Percentiles rank a stretch among this genome's conserved stretches.
These are phyloP conservation scores for Terebella lapidaria DNA, from an alignment of 2,888 invertebrate genomes.

Conservation along the genomic window DNA sequence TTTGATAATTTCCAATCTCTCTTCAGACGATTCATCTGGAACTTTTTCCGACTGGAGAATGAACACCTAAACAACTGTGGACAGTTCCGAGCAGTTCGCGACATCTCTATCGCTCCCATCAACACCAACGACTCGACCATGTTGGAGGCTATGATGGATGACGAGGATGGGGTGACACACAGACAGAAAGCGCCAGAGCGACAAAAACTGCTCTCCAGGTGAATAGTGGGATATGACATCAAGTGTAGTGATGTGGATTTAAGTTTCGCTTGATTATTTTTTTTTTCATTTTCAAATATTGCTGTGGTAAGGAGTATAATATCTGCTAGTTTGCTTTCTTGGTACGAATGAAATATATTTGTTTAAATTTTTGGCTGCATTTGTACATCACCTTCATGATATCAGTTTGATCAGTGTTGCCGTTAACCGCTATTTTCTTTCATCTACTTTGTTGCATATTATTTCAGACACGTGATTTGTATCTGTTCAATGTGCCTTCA, in stretches of 20 bases:
- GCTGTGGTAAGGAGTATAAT: too few species aligned
- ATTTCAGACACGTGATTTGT: too few species aligned
- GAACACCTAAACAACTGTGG: slow-evolving; percentile 99
- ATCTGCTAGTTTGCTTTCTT: too few species aligned
- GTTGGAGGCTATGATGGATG: slow-evolving; percentile 87
- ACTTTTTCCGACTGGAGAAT: slow-evolving; percentile 98
- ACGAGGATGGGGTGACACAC: slow-evolving; percentile 80
- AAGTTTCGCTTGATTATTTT: too few species aligned
- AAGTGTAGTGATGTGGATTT: neutral
- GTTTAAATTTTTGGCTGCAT: neutral
- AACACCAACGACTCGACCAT: slow-evolving; percentile 78
- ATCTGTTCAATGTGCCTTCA: too few species aligned
- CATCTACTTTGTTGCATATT: too few species aligned
- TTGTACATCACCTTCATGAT: neutral
- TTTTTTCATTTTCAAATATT: too few species aligned
- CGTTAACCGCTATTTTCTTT: neutral
- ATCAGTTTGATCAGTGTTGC: neutral
- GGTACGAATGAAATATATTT: neutral
- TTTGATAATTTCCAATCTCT: too few species aligned
- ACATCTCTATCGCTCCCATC: slow-evolving; percentile 63
- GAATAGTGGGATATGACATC: neutral
- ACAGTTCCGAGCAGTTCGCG: slow-evolving; percentile 90
- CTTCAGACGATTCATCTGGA: slow-evolving; percentile 88
- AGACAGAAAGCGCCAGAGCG: slow-evolving; percentile 29
- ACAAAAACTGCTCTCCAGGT: neutral